Evolutionary conservation across 2,797 vertebrate species (phyloP), one percentile per base, ranked within the genome.

Genomic region (Heliangelus exortis): DNA sequence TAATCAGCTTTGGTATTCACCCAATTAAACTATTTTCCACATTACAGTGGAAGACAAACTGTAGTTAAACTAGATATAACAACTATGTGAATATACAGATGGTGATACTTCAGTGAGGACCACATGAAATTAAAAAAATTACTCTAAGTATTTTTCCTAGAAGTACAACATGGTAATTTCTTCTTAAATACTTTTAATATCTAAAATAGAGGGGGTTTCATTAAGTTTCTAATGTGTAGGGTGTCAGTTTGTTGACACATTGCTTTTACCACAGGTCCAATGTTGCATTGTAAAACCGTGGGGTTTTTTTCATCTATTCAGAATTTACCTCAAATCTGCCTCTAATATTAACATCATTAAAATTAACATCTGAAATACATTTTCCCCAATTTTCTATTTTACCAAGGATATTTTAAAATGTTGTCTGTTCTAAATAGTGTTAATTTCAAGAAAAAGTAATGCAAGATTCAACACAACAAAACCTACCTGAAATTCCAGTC

Each of bases 401-500:
- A 74, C 10, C 25, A 65, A 6, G 12, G 15, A 50, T 29, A 87
- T 48, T 87, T 48, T 0, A 45, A 95, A 82, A 65, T 15, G 3
- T 47, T 68, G 29, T 16, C 20, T 69, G 18, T 55, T 90, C 12
- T 61, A 74, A 90, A 80, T 0, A 62, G 28, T 67, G 16, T 15
- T 72, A 61, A 78, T 81, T 69, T 80, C 31, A 66, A 91, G 43
- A 66, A 55, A 87, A 51, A 75, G 3, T n/a, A 67, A 73, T 3
- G 12, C 15, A 92, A 76, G 79, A 86, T 72, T 76, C 76, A 91
- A 62, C 12, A 76, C n/a, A 41, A 33, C 4, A 14, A 90, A 79
- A 57, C 47, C 59, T 98, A 99, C 99, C 99, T 99, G 99, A 97
- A 99, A 99, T 98, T 99, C 99, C 97, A 99, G 98, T 71, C 99